Base-by-base conservation (phyloP, 2,113 vertebrate genomes). In the Lota lota region DNA sequence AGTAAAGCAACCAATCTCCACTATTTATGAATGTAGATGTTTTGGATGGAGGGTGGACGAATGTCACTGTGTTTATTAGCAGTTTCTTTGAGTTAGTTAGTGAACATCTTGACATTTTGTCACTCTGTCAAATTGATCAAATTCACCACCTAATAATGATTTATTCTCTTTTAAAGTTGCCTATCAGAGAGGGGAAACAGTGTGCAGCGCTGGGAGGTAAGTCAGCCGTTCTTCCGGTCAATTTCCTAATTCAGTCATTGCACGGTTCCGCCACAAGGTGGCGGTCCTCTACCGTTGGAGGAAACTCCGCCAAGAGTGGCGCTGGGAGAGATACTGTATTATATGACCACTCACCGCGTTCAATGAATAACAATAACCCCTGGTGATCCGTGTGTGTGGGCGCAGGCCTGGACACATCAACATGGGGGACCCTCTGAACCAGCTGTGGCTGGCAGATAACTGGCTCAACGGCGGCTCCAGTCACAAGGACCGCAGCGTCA, bases 401-500 rank as follows among this genome's bases (percentile, higher is more conserved):
- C 85, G 67, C 88, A 98, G 96, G 81, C 95, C 96, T 72, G 95
- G 95, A 73, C 93, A 97, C 75, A 92, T 98, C 78, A 94, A 94
- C 85, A 95, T 96, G 87, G 93, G 93, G 1, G 96, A 97, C 71
- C 93, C 95, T 0, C 90, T 94, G 6, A 79, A 94, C 53, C 95
- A 97, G 86, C 93, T 96, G 0, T 98, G 96, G 96, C 84, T 97
- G 75, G 94, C 95, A 66, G 95, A 98, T 80, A 96, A 95, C 2
- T 98, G 96, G 96, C 96, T 95, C 40, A 96, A 95, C 64, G 92
- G 95, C n/a, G 94, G 95, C 66, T 92, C 93, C 88, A 95, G 91
- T 72, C 95, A 96, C 88, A 97, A 95, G 12, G 95, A 97, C 89
- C 96, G 96, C 83, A 93, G 94, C 90, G 96, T 97, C 89, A 97